Base-by-base conservation (phyloP, 2,113 vertebrate species). In the Burhinus oedicnemus region DNA sequence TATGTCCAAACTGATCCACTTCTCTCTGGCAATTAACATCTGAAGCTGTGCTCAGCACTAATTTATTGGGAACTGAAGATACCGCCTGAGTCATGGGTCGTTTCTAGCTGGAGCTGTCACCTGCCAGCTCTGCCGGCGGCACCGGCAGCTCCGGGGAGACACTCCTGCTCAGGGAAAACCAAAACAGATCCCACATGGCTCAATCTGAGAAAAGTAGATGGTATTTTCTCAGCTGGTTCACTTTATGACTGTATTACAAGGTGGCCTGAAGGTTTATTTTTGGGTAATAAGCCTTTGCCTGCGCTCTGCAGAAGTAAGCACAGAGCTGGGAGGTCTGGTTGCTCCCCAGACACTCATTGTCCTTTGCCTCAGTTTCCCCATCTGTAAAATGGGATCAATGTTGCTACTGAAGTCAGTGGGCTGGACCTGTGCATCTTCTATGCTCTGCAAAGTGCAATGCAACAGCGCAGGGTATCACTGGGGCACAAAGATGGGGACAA, bases 21-120 rank as follows among this genome's bases (percentile, higher is more conserved):
- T 69, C 51, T 69, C 45, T 15, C 32, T 12, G 9, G 82, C 62
- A 90, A 92, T 62, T 51, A 77, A 15, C 34, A 42, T 49, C 70
- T 54, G 76, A 80, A 88, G 52, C 66, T 64, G 19, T 40, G 25
- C 82, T 70, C 2, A 1, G 42, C 30, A 8, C 10, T 49, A 13
- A 61, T 85, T 82, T 22, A 27, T 5, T 4, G 58, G 75, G 92
- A 76, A 69, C 8, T 51, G 70, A 80, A 54, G 54, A 49, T 11
- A 9, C 5, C 47, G 27, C 62, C 17, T 0, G 21, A 76, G 66
- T 27, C 14, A 11, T 0, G 12, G 49, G n/a, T 18, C 1, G 2
- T 15, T 87, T 15, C 34, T 14, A 47, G 25, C 42, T 17, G 38
- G 45, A 87, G 71, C 6, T 2, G 5, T 18, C 69, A 13, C 47